Conservation (phyloP, 1,140 invertebrate genomes). For the Pseudachorutes palmiensis region DNA sequence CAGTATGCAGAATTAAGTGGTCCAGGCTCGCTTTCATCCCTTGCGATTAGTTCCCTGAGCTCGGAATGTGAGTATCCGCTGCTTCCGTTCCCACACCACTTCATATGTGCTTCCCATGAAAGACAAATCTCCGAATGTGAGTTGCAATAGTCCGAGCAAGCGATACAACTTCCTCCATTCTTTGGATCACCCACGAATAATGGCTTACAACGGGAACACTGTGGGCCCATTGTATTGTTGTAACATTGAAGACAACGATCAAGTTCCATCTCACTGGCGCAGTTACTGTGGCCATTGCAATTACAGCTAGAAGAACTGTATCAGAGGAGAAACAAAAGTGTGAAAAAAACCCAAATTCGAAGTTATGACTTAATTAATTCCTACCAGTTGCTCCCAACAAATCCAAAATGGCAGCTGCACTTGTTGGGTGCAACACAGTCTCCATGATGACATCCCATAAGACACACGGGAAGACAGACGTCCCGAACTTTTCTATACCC, state of each 20-base stretch:
- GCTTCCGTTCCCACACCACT: conserved; percentile 11
- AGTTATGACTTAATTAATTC: too few relatives aligned
- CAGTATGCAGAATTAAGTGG: conserved; percentile 66
- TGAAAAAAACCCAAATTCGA: too few relatives aligned
- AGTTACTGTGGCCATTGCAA: conserved; percentile 90
- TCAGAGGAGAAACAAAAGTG: neutral
- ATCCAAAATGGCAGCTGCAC: conserved; percentile 88
- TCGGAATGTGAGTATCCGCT: neutral
- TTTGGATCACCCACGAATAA: conserved; percentile 84
- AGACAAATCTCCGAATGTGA: conserved; percentile 77
- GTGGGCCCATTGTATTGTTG: conserved; percentile 77
- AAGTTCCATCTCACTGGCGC: conserved; percentile 71
- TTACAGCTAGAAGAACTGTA: conserved; percentile 47
- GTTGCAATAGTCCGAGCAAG: conserved; percentile 81
- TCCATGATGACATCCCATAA: conserved; percentile 81
- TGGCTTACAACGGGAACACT: conserved; percentile 79
- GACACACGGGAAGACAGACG: conserved; percentile 72
- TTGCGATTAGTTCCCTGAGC: conserved; percentile 53
- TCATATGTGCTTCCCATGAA: conserved; percentile 41
- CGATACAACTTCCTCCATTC: conserved; percentile 73
- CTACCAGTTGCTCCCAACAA: conserved; percentile 74
- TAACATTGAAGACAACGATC: conserved; percentile 74
- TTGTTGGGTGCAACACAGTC: conserved; percentile 72
- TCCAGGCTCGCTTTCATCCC: conserved; percentile 70
- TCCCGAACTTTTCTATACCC: conserved; percentile 54